Conservation (phyloP, 2,113 vertebrate species). For the Pomatorhinus ruficollis region DNA sequence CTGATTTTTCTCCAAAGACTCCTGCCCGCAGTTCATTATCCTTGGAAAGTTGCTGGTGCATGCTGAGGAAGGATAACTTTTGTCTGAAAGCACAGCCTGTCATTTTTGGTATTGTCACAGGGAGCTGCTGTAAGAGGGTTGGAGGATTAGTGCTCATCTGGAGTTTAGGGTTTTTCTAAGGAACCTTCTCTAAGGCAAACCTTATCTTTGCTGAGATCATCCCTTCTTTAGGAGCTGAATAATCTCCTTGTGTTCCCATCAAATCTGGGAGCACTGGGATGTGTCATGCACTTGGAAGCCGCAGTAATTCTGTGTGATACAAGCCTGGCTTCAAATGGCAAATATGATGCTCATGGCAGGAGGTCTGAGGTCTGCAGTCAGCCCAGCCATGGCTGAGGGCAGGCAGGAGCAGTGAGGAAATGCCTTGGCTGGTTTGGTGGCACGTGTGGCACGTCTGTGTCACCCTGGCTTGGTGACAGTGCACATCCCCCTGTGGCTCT, state of each 20-base stretch:
- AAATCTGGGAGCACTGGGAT: background rate
- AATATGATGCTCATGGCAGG: background rate
- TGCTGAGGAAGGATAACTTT: conserved; percentile 2
- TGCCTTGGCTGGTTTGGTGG: background rate
- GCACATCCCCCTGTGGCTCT: background rate
- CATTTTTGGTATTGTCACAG: conserved; percentile 4
- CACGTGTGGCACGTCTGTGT: background rate
- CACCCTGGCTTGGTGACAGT: fast-evolving
- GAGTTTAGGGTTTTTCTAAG: conserved; percentile 1
- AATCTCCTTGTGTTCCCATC: background rate
- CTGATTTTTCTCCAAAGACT: background rate
- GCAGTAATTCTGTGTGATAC: background rate
- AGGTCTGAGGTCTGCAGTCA: background rate
- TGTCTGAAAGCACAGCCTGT: background rate
- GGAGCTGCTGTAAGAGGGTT: conserved; percentile 16
- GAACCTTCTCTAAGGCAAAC: conserved; percentile 26
- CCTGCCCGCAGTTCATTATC: background rate
- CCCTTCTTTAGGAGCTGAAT: conserved; percentile 18
- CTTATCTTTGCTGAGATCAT: conserved; percentile 56
- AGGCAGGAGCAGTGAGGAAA: background rate
- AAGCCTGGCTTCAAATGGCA: background rate
- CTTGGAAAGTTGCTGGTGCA: conserved; percentile 5
- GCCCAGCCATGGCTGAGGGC: background rate
- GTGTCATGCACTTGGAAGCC: background rate
- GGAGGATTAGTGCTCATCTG: background rate